Evolutionary conservation across 1,140 invertebrate species (phyloP).

Genomic region (Daktulosphaira vitifoliae): DNA sequence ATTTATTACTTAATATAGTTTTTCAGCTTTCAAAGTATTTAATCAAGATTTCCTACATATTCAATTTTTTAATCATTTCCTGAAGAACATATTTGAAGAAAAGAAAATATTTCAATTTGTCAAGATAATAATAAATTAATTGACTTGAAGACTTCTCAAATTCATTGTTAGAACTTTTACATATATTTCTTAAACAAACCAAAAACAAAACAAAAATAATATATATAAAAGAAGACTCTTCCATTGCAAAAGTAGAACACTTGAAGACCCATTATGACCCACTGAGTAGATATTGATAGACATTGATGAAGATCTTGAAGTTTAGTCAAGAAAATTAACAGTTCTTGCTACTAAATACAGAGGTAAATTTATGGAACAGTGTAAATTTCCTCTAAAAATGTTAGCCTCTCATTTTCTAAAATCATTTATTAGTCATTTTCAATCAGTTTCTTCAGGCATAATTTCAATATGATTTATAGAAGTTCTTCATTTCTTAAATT

Average conservation of each 20-base stretch:
- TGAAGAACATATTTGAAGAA: conserved; percentile 33
- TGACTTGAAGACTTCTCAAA: conserved; percentile 32
- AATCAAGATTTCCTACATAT: conserved; percentile 32
- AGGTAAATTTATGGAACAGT: conserved; percentile 31
- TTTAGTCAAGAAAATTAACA: conserved; percentile 32
- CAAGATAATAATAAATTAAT: conserved; percentile 29
- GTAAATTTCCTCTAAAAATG: conserved; percentile 32
- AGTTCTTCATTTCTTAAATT: no score
- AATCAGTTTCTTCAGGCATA: no score
- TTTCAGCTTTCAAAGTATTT: conserved; percentile 33
- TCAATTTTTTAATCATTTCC: conserved; percentile 33
- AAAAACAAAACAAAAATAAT: neutral
- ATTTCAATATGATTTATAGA: no score
- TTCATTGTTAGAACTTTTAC: conserved; percentile 12
- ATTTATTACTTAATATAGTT: conserved; percentile 32
- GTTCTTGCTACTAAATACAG: conserved; percentile 27
- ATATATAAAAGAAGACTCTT: conserved; percentile 22
- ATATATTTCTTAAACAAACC: neutral
- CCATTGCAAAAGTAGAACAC: conserved; percentile 29
- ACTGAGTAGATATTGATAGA: conserved; percentile 27
- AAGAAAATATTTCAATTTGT: conserved; percentile 23
- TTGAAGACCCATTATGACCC: conserved; percentile 27
- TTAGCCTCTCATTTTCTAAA: no score
- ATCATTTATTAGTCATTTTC: no score
- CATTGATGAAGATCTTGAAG: conserved; percentile 33